These are phyloP conservation scores for Cephalopterus ornatus DNA, from an alignment of 2,113 vertebrate genomes.

Conservation along the genomic window DNA sequence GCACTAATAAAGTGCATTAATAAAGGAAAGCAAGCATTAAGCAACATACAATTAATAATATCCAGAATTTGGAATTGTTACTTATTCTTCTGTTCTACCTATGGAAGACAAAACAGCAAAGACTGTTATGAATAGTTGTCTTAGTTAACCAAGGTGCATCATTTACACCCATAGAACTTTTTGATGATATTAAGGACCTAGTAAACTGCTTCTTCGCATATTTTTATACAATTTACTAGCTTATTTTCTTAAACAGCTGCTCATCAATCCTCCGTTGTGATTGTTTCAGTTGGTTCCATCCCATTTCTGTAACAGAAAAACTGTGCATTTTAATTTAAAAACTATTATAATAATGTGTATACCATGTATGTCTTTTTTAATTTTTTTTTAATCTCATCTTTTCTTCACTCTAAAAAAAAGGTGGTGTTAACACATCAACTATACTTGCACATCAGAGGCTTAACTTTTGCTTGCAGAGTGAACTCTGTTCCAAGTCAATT, in stretches of 20 bases:
- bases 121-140: not conserved
- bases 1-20: not conserved
- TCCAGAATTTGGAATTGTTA: not conserved
- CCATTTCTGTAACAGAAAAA: slow-evolving; percentile 15
- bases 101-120: not conserved
- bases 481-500: not conserved
- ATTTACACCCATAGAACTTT: not conserved
- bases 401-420: not conserved
- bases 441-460: not conserved
- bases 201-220: not conserved
- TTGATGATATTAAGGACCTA: not conserved
- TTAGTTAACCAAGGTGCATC: not conserved
- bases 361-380: not conserved
- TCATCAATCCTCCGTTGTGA: not conserved
- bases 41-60: not conserved
- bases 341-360: not conserved
- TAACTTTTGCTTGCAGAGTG: not conserved
- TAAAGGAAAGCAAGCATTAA: not conserved
- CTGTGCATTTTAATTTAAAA: not conserved
- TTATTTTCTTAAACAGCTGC: not conserved
- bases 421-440: not conserved
- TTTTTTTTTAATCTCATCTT: not conserved
- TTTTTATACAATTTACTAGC: not conserved
- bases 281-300: not conserved
- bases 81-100: not conserved